These are phyloP conservation scores for Antheraea assamensis DNA, from an alignment of 2,888 invertebrate species.

Conservation along the genomic window DNA sequence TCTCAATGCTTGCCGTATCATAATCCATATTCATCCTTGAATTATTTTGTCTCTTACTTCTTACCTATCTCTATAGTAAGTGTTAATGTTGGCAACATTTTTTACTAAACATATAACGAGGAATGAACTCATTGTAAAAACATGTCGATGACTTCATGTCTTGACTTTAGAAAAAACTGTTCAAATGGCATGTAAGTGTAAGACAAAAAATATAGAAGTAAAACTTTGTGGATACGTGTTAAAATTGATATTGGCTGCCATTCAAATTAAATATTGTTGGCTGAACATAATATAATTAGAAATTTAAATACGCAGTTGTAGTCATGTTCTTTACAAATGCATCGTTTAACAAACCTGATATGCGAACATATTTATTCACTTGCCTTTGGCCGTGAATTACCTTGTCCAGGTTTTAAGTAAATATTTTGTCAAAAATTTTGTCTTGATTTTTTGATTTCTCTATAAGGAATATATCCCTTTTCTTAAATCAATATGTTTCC, in stretches of 20 bases:
- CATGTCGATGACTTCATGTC: conserved; percentile 8
- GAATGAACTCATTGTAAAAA: conserved; percentile 10
- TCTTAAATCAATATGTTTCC: too few relatives aligned
- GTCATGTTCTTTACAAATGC: neutral
- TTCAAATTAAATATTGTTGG: neutral
- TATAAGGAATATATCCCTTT: too few relatives aligned
- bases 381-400: neutral
- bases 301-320: neutral
- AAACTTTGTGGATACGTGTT: neutral
- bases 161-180: conserved; percentile 7
- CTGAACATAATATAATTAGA: conserved; percentile 3
- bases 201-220: neutral
- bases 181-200: conserved; percentile 3
- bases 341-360: neutral
- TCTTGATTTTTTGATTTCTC: too few relatives aligned
- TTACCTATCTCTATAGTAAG: too few relatives aligned
- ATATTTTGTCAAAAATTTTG: too few relatives aligned
- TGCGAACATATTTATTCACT: neutral
- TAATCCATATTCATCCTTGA: neutral
- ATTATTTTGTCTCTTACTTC: too few relatives aligned
- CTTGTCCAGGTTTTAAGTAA: neutral
- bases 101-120: neutral
- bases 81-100: too few relatives aligned
- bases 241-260: conserved; percentile 4
- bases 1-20: too few relatives aligned